Conservation (phyloP, 2,797 vertebrate genomes). For the Okamejei kenojei region DNA sequence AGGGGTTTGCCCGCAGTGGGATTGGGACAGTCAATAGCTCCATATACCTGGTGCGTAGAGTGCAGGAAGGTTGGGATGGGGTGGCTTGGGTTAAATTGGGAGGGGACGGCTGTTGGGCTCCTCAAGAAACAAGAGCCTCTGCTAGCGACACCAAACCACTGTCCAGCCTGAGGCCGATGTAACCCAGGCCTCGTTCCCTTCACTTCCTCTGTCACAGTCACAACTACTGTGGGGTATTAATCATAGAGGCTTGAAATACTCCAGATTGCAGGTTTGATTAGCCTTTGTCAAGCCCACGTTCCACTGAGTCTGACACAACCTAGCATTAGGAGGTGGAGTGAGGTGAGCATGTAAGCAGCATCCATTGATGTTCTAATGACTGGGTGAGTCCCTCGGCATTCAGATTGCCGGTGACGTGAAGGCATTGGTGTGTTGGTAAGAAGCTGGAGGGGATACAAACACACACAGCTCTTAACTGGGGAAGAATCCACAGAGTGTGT, state of each 20-base stretch:
- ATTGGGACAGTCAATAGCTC: too few relatives aligned
- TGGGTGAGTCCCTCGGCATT: background rate
- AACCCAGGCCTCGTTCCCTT: background rate
- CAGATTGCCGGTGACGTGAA: background rate
- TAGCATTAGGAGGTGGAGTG: background rate
- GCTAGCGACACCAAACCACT: too few relatives aligned
- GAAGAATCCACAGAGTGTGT: too few relatives aligned
- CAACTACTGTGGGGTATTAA: background rate
- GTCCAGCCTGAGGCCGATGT: background rate
- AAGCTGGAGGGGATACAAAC: background rate
- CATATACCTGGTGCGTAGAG: too few relatives aligned
- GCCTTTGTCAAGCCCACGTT: background rate
- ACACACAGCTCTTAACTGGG: too few relatives aligned
- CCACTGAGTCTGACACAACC: background rate
- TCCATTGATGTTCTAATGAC: background rate
- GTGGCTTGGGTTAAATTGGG: too few relatives aligned
- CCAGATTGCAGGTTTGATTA: background rate
- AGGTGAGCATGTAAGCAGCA: background rate
- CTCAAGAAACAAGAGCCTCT: too few relatives aligned
- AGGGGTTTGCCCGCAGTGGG: too few relatives aligned
- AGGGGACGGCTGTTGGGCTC: background rate
- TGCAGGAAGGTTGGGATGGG: too few relatives aligned
- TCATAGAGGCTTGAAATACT: background rate
- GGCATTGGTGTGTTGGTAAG: background rate
- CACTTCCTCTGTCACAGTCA: background rate